phyloP scores from a whole-genome alignment of 2,888 invertebrate genomes.

The Tinea pellionella region DNA sequence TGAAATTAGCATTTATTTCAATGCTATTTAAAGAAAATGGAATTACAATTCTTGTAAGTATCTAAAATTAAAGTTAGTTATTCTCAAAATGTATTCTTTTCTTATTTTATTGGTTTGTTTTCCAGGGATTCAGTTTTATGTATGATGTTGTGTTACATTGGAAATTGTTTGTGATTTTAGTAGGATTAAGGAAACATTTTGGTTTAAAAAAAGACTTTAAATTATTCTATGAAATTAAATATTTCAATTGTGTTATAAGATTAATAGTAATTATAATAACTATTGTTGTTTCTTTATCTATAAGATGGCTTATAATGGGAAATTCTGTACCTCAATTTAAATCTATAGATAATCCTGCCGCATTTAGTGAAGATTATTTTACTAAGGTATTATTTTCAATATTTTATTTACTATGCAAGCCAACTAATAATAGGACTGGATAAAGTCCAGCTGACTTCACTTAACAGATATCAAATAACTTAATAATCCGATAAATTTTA shows the following conservation, averaged over 20 bases:
- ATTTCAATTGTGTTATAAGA: conserved; percentile 33
- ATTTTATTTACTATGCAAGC: too few relatives aligned
- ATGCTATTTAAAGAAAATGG: conserved; percentile 96
- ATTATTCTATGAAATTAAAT: neutral
- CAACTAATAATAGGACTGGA: too few relatives aligned
- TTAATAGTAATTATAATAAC: conserved; percentile 55
- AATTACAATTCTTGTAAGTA: conserved; percentile 85
- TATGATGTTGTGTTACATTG: conserved; percentile 71
- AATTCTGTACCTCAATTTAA: conserved; percentile 85
- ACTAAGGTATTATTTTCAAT: conserved; percentile 66
- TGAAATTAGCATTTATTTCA: conserved; percentile 69
- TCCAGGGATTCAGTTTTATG: conserved; percentile 72
- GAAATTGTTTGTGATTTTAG: conserved; percentile 19
- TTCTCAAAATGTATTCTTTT: too few relatives aligned
- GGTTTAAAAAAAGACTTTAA: neutral
- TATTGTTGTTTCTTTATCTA: conserved; percentile 67
- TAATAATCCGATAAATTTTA: too few relatives aligned
- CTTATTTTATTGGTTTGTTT: too few relatives aligned
- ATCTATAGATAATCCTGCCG: conserved; percentile 90
- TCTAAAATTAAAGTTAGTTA: too few relatives aligned
- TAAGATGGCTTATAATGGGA: conserved; percentile 83
- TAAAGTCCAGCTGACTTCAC: too few relatives aligned
- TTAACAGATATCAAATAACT: too few relatives aligned
- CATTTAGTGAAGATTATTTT: conserved; percentile 75
- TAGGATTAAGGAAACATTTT: neutral